Conservation (phyloP, 2,888 invertebrate species). For the Candidula unifasciata region DNA sequence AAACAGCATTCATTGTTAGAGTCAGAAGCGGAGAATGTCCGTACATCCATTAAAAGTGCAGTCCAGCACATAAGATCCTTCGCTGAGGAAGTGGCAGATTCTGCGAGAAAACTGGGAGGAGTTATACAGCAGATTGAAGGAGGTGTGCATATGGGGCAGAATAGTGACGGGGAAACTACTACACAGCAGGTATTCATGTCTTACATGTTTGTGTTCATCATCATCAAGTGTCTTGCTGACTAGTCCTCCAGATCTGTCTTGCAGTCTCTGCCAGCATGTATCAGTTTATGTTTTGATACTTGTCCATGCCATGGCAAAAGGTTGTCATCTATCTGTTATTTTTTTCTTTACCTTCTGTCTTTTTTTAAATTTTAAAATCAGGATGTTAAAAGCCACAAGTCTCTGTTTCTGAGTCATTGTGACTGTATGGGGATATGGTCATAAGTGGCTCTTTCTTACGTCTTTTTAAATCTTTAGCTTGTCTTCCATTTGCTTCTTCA, state of each 20-base stretch:
- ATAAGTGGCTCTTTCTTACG: neutral
- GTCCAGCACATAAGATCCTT: conserved; percentile 80
- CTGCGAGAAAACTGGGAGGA: conserved; percentile 79
- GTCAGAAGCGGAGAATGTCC: conserved; percentile 81
- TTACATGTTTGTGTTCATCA: neutral
- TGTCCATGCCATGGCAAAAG: no score
- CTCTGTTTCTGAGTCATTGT: neutral
- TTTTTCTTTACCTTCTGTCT: no score
- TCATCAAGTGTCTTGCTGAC: no score
- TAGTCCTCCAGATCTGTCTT: no score
- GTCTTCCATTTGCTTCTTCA: no score
- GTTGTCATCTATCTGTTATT: no score
- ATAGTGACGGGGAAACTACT: conserved; percentile 61
- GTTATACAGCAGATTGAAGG: conserved; percentile 78
- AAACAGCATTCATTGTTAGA: conserved; percentile 80
- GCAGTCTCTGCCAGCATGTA: no score
- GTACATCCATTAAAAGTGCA: conserved; percentile 79
- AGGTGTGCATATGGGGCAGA: conserved; percentile 64
- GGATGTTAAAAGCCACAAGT: neutral
- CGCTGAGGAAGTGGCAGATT: conserved; percentile 81
- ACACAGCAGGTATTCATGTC: conserved; percentile 59
- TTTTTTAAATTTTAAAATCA: no score
- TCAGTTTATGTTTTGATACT: no score
- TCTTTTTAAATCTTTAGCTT: no score
- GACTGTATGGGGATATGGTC: no score